These are phyloP conservation scores for Gallinago nigripennis DNA, from an alignment of 2,797 vertebrate genomes.

Conservation along the genomic window DNA sequence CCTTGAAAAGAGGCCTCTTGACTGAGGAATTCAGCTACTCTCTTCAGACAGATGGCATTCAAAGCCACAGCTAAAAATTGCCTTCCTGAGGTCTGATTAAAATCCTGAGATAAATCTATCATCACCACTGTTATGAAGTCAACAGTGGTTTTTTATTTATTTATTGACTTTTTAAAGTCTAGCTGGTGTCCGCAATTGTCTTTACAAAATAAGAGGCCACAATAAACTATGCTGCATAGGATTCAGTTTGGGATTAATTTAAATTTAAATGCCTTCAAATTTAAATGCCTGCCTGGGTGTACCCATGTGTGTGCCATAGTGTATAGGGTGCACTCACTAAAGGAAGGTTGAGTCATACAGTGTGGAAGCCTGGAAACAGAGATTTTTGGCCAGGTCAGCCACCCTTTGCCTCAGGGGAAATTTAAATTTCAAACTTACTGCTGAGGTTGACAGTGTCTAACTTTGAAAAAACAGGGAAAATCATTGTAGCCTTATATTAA, in stretches of 20 bases:
- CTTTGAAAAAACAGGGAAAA: background rate
- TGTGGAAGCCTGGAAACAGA: background rate
- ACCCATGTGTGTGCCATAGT: background rate
- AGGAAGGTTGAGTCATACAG: background rate
- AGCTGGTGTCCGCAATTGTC: background rate
- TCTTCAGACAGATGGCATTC: constrained; percentile 16
- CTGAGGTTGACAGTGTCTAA: background rate
- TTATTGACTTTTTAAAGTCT: background rate
- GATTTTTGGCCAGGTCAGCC: background rate
- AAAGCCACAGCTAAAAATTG: constrained; percentile 63
- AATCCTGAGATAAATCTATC: constrained; percentile 47
- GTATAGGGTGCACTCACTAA: background rate
- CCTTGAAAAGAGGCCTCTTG: constrained; percentile 48
- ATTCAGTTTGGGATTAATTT: background rate
- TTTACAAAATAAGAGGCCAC: background rate
- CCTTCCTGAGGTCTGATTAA: constrained; percentile 56
- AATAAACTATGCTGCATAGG: background rate
- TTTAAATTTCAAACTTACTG: background rate
- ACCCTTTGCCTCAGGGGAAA: background rate
- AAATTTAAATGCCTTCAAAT: background rate
- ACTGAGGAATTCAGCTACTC: constrained; percentile 54
- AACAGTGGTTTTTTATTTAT: background rate
- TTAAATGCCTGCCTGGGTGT: background rate
- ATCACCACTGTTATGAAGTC: background rate
- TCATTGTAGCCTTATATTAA: background rate